A percentile compares a stretch with the other conserved stretches of the same genome.
Evolutionary conservation across 2,888 invertebrate genomes (phyloP).

Genomic region (Nomada fabriciana): DNA sequence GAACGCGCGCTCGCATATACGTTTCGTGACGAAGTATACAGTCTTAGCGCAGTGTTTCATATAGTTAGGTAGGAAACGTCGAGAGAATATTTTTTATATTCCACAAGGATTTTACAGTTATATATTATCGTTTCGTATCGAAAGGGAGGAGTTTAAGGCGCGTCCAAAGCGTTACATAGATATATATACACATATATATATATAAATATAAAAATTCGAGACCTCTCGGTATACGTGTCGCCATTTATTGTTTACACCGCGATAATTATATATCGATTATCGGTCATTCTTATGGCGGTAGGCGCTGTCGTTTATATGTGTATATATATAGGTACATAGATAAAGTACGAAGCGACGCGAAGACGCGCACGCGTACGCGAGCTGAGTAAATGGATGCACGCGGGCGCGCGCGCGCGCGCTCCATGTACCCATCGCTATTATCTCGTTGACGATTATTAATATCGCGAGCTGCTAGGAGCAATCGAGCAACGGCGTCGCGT

Average conservation of each 20-base stretch:
- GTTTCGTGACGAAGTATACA: slow-evolving; percentile 74
- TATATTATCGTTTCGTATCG: slow-evolving; percentile 75
- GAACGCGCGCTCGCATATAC: slow-evolving; percentile 36
- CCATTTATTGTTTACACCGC: slow-evolving; percentile 71
- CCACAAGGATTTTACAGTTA: slow-evolving; percentile 77
- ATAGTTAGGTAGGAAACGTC: slow-evolving; percentile 78
- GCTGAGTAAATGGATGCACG: not conserved
- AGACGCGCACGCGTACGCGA: slow-evolving; percentile 8
- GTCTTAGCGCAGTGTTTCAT: slow-evolving; percentile 76
- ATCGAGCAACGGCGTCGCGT: slow-evolving; percentile 32
- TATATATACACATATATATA: slow-evolving; percentile 53
- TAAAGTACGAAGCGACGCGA: slow-evolving; percentile 30
- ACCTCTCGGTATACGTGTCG: slow-evolving; percentile 70
- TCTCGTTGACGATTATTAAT: slow-evolving; percentile 69
- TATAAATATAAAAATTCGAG: slow-evolving; percentile 46
- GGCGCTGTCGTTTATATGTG: slow-evolving; percentile 64
- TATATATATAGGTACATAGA: slow-evolving; percentile 46
- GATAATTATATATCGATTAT: slow-evolving; percentile 68
- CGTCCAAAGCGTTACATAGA: slow-evolving; percentile 69
- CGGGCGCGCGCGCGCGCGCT: slow-evolving; percentile 17
- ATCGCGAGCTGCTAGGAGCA: slow-evolving; percentile 33
- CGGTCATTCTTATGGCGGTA: slow-evolving; percentile 67
- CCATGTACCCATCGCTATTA: slow-evolving; percentile 56
- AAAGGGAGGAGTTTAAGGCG: slow-evolving; percentile 67
- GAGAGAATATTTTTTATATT: slow-evolving; percentile 83